Evolutionary conservation across 2,113 vertebrate genomes (phyloP).

Genomic region (Nannobrachium achirus): DNA sequence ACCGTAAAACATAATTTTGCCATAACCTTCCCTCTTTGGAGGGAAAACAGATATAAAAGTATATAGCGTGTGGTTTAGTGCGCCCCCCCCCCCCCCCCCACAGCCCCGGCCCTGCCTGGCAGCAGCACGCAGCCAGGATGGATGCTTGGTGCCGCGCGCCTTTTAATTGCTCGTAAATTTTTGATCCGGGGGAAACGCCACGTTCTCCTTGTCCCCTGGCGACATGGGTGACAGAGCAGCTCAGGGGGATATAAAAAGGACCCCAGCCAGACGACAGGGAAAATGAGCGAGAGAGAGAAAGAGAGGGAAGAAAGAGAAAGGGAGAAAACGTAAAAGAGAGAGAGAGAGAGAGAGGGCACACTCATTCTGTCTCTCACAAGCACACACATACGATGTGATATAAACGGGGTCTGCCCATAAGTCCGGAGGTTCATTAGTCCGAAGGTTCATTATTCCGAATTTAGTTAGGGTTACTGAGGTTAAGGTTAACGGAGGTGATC

Average conservation of each 20-base stretch:
- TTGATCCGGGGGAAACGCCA: slow-evolving; percentile 91
- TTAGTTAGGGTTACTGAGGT: no score
- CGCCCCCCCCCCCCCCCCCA: slow-evolving; percentile 80
- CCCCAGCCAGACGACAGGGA: slow-evolving; percentile 19
- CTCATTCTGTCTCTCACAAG: no score
- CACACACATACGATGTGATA: background rate
- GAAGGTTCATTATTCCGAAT: no score
- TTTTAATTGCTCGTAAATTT: slow-evolving; percentile 99
- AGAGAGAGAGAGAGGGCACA: no score
- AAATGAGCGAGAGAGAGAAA: slow-evolving; percentile 5
- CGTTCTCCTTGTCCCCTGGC: slow-evolving; percentile 94
- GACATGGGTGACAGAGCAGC: slow-evolving; percentile 89
- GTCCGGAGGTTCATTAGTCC: no score
- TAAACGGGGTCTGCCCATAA: no score
- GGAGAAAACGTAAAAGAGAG: slow-evolving; percentile 5
- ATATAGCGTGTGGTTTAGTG: slow-evolving; percentile 98
- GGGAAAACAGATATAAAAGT: slow-evolving; percentile 99
- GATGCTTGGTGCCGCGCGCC: slow-evolving; percentile 90
- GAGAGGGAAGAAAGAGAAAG: slow-evolving; percentile 22
- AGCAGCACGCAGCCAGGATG: slow-evolving; percentile 87
- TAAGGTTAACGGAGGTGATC: no score
- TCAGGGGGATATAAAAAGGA: slow-evolving; percentile 72
- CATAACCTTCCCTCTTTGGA: slow-evolving; percentile 96
- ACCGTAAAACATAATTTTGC: slow-evolving; percentile 90
- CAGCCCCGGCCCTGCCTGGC: slow-evolving; percentile 63